Evolutionary conservation across 2,113 vertebrate genomes (phyloP), one percentile per base, ranked within the genome.

Genomic region (Cariama cristata): DNA sequence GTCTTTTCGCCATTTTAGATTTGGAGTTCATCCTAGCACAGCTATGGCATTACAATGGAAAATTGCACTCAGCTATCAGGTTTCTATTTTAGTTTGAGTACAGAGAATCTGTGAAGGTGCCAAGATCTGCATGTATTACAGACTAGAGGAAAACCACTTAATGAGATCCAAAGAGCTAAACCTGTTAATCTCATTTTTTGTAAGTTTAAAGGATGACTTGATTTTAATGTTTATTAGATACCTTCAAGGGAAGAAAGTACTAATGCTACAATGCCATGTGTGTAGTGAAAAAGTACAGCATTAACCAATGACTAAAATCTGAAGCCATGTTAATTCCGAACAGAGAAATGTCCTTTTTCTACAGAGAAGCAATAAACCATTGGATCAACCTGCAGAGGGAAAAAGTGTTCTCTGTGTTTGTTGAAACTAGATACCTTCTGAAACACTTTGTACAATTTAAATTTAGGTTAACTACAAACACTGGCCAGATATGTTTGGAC

Each of bases 161-260:
- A 90, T 40, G 56, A 84, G 82, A 93, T 79, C 76, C 69, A 55
- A 49, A 82, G 44, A 75, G 28, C 91, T 94, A 88, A 92, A 86
- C 21, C 15, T 44, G 49, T 44, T 83, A 88, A 94, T 90, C 71
- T 86, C 11, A 27, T 79, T 91, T 93, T 66, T 35, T 4, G 0
- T 20, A 77, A 32, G 10, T 94, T 58, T 75, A 72, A 97, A 92
- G 60, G 42, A 81, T 74, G 22, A 79, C 24, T 77, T 73, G 35
- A 74, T 58, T 87, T 84, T 68, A 49, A 76, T 20, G 20, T 77
- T 80, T 77, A 58, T 64, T 89, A 77, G 94, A 42, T 84, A 79
- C 3, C 38, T 62, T 79, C 30, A 28, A 89, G 50, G 20, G 26
- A 72, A 71, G 27, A 58, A 91, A 73, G 44, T 35, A 77, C 11